A percentile compares a stretch with the other conserved stretches of the same genome.
Evolutionary conservation across 1,140 invertebrate species (phyloP).

Genomic region (Hormaphis cornu): DNA sequence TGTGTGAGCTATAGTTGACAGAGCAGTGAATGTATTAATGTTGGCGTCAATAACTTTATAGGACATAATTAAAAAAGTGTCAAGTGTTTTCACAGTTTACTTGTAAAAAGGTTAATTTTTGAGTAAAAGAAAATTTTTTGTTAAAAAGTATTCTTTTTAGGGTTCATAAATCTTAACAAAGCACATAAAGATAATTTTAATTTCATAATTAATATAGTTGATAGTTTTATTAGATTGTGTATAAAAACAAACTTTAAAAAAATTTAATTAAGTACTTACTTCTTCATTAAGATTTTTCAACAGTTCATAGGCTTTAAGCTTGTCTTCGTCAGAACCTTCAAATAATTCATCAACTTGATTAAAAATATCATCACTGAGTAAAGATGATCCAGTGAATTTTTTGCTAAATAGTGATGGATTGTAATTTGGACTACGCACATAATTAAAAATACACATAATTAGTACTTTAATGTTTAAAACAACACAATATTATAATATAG

Average conservation of each 20-base stretch:
- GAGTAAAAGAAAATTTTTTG: too few relatives aligned
- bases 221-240: not conserved
- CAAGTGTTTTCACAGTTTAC: too few relatives aligned
- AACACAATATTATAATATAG: not conserved
- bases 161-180: not conserved
- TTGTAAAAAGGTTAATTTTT: too few relatives aligned
- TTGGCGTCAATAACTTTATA: too few relatives aligned
- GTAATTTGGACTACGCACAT: not conserved
- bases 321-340: conserved; percentile 36
- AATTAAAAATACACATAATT: too few relatives aligned
- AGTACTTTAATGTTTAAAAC: not conserved
- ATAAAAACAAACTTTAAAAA: not conserved
- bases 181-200: not conserved
- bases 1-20: too few relatives aligned
- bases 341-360: conserved; percentile 36
- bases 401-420: not conserved
- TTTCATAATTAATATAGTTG: not conserved
- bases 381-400: not conserved
- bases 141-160: not conserved
- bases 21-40: too few relatives aligned
- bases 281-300: conserved; percentile 36
- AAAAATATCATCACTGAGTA: conserved; percentile 31
- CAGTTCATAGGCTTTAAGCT: conserved; percentile 35
- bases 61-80: too few relatives aligned
- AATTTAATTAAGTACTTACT: conserved; percentile 23